Percentiles rank a stretch among this genome's conserved stretches.
Evolutionary conservation across 2,797 vertebrate genomes (phyloP).

Genomic region (Lagodon rhomboides): DNA sequence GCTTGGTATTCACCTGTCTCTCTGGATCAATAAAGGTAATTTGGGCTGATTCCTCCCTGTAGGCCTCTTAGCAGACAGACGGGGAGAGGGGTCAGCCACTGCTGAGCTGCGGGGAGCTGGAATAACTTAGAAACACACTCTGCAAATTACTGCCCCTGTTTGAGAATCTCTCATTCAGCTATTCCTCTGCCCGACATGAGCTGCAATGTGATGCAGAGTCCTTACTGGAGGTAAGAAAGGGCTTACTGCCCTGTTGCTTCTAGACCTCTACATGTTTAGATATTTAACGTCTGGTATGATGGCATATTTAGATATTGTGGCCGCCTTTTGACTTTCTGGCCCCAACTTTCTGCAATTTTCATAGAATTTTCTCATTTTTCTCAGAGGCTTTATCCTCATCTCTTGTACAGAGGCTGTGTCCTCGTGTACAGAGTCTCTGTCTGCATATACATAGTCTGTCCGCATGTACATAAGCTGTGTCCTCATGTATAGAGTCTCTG

Average conservation of each 20-base stretch:
- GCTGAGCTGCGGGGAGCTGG: conserved; percentile 83
- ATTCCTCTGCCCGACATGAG: conserved; percentile 50
- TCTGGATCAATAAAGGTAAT: conserved; percentile 87
- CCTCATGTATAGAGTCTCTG: too few species aligned
- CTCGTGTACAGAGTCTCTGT: too few species aligned
- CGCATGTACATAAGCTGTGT: too few species aligned
- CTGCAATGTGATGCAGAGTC: conserved; percentile 44
- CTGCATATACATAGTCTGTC: too few species aligned
- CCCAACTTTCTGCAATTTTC: not conserved
- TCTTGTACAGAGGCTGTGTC: too few species aligned
- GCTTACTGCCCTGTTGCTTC: not conserved
- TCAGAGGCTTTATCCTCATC: too few species aligned
- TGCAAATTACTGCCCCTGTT: conserved; percentile 79
- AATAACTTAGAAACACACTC: conserved; percentile 85
- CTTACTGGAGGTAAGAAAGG: conserved; percentile 7
- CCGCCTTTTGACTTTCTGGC: conserved; percentile 1
- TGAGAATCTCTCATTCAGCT: conserved; percentile 78
- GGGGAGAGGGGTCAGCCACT: conserved; percentile 82
- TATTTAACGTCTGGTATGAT: not conserved
- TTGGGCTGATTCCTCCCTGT: conserved; percentile 86
- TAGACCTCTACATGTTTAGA: not conserved
- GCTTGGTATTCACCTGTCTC: conserved; percentile 87
- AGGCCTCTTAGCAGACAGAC: conserved; percentile 86
- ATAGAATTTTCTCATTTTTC: not conserved
- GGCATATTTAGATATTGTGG: not conserved